Evolutionary conservation across 2,797 vertebrate species (phyloP), one percentile per base, ranked within the genome.

Genomic region (Toxotes lorentzi): DNA sequence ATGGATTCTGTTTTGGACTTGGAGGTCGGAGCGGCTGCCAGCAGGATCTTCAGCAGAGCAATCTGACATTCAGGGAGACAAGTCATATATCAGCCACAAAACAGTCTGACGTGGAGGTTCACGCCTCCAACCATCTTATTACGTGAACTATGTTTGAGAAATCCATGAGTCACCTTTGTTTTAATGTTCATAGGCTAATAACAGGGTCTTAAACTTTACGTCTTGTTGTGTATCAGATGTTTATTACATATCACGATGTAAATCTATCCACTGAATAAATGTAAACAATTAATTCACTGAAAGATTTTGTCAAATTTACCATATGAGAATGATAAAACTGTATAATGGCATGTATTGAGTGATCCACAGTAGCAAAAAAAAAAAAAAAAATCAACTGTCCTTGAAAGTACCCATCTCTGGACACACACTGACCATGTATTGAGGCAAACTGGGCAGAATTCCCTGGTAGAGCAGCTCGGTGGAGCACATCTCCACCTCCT

Each of bases 1-100:
- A 99, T 99, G 24, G 98, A 99, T 89, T 99, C 98, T 0, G 98
- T 99, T 93, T 99, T 99, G 89, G 98, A 98, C 94, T 99, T 99
- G 77, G 98, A 99, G 24, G 98, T 99, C 2, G 98, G 98, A 21
- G 98, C 98, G 68, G 98, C 98, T 6, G 98, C 98, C 0, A 99
- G 95, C 2, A 99, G 95, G 84, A 99, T 99, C 94, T 99, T 99
- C 85, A 99, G 94, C 81, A 99, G 93, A 11, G 98, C 98, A 6
- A 99, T 99, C 98, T 99, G 78, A 79, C 13, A 64, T 11, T 57
- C n/a, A 85, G 60, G 48, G 10, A 83, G 45, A 78, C 1, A 75
- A 1, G 34, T 1, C 6, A 35, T 2, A 0, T 12, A 23, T 61
- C n/a, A 54, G 57, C 53, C 19, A 62, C 2, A 48, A 24, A 59